These are phyloP conservation scores for Sebastes steindachneri DNA, from an alignment of 2,797 vertebrate genomes.

Conservation along the genomic window DNA sequence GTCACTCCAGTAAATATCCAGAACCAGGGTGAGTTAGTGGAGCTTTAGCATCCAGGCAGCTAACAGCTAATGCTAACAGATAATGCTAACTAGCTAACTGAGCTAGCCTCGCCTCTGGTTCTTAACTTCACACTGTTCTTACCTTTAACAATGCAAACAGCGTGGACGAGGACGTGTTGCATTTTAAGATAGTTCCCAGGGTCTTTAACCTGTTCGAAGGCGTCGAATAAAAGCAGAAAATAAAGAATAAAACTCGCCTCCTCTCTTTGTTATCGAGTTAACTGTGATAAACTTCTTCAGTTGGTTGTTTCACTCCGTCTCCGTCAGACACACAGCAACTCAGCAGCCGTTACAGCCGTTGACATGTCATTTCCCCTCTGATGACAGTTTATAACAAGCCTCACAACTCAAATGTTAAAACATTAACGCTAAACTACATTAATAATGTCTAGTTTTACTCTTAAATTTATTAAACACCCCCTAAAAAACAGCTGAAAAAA, in stretches of 20 bases:
- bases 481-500: background rate
- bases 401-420: background rate
- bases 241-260: background rate
- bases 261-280: slow-evolving; percentile 60
- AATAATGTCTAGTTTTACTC: background rate
- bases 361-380: slow-evolving; percentile 68
- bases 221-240: slow-evolving; percentile 54
- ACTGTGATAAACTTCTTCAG: slow-evolving; percentile 62
- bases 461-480: background rate
- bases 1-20: slow-evolving; percentile 58
- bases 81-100: slow-evolving; percentile 67
- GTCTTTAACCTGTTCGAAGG: background rate
- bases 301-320: slow-evolving; percentile 26
- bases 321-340: slow-evolving; percentile 1
- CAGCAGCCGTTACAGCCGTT: slow-evolving; percentile 14
- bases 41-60: slow-evolving; percentile 46
- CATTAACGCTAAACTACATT: background rate
- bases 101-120: slow-evolving; percentile 38
- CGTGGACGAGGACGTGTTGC: background rate
- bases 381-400: slow-evolving; percentile 8
- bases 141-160: slow-evolving; percentile 59
- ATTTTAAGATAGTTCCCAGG: background rate
- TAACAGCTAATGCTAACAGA: background rate
- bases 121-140: slow-evolving; percentile 25
- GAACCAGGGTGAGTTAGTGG: slow-evolving; percentile 6